Conservation (phyloP, 2,797 vertebrate genomes). For the Aulostomus chinensis region DNA sequence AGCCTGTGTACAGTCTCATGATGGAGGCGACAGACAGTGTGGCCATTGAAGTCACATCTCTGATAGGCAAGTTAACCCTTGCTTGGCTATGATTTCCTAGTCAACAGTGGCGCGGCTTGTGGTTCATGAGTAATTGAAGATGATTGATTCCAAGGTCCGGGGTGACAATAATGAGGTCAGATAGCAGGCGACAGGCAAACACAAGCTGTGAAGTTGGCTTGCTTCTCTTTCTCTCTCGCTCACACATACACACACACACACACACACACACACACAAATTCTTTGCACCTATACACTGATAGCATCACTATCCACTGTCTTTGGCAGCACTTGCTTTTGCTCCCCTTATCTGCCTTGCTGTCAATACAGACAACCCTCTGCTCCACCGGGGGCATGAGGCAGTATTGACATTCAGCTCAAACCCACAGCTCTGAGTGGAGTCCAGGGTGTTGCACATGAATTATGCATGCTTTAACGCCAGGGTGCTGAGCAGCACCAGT, state of each 20-base stretch:
- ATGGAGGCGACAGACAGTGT: slow-evolving; percentile 29
- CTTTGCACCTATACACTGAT: slow-evolving; percentile 53
- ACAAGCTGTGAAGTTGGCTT: slow-evolving; percentile 53
- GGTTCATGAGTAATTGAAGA: slow-evolving; percentile 78
- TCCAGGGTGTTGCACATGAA: slow-evolving; percentile 80
- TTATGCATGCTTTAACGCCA: slow-evolving; percentile 81
- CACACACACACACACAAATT: slow-evolving; percentile 20
- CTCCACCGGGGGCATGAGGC: slow-evolving; percentile 66
- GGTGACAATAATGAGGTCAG: slow-evolving; percentile 76
- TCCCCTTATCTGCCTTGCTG: slow-evolving; percentile 66
- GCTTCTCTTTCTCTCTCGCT: slow-evolving; percentile 24
- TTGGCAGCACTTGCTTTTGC: slow-evolving; percentile 63
- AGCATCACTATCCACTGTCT: slow-evolving; percentile 63
- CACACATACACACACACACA: slow-evolving; percentile 4
- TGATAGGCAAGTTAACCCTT: slow-evolving; percentile 57
- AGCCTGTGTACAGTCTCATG: slow-evolving; percentile 2
- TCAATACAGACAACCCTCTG: slow-evolving; percentile 75
- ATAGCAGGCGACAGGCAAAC: slow-evolving; percentile 74
- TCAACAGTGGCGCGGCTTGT: slow-evolving; percentile 49
- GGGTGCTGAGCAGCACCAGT: slow-evolving; percentile 80
- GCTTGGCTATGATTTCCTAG: slow-evolving; percentile 45
- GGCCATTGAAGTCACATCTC: slow-evolving; percentile 35
- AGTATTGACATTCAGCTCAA: slow-evolving; percentile 85
- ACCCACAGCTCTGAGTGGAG: slow-evolving; percentile 77
- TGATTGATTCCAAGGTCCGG: slow-evolving; percentile 73